phyloP scores from a whole-genome alignment of 92 coral and sea anemone genomes.

The Phenganax marumi region DNA sequence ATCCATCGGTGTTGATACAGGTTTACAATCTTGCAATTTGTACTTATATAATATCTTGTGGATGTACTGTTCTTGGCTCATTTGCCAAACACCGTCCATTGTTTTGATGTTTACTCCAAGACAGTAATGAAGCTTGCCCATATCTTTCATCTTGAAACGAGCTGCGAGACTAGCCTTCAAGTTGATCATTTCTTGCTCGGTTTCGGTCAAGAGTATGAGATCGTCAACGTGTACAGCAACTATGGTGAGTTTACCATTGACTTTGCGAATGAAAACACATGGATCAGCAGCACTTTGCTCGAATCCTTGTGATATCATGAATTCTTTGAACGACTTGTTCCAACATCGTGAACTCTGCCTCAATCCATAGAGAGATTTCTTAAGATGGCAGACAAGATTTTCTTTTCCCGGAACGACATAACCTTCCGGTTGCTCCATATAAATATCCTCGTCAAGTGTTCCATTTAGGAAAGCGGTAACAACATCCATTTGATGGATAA shows the following conservation, averaged over 20 bases:
- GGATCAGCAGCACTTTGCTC: slow-evolving; percentile 23
- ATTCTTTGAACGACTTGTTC: slow-evolving; percentile 55
- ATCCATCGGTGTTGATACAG: slow-evolving; percentile 26
- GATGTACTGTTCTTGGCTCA: slow-evolving; percentile 27
- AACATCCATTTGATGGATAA: background rate
- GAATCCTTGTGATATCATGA: slow-evolving; percentile 22
- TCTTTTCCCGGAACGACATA: slow-evolving; percentile 48
- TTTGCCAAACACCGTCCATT: background rate
- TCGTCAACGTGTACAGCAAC: slow-evolving; percentile 16
- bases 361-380: slow-evolving; percentile 56
- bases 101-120: background rate
- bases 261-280: slow-evolving; percentile 2
- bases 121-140: background rate
- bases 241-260: slow-evolving; percentile 1
- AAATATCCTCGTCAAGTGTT: slow-evolving; percentile 3
- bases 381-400: slow-evolving; percentile 53
- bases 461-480: background rate
- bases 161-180: background rate
- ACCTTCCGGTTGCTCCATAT: slow-evolving; percentile 53
- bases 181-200: slow-evolving; percentile 1
- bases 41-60: background rate
- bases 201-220: slow-evolving; percentile 6
- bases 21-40: background rate
- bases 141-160: slow-evolving; percentile 25
- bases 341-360: slow-evolving; percentile 59